These are phyloP conservation scores for Notodonta dromedarius DNA, from an alignment of 2,888 invertebrate species.

Conservation along the genomic window DNA sequence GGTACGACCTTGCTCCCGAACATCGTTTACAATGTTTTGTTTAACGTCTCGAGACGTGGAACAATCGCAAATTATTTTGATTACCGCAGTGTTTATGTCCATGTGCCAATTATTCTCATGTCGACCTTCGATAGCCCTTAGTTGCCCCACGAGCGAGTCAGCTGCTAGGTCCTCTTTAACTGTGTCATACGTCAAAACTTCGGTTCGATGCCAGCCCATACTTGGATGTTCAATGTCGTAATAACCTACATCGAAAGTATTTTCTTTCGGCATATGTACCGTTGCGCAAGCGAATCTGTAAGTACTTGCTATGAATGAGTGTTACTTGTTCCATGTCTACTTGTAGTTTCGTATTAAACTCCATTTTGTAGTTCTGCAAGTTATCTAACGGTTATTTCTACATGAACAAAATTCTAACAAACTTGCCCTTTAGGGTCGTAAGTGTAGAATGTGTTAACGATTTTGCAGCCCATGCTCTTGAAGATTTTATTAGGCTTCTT, in stretches of 20 bases:
- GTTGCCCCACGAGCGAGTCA: constrained; percentile 23
- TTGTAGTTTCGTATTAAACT: neutral
- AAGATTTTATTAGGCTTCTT: neutral
- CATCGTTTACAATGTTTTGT: constrained; percentile 60
- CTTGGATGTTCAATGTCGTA: constrained; percentile 37
- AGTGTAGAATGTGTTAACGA: neutral
- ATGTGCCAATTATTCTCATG: constrained; percentile 58
- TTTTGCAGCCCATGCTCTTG: neutral
- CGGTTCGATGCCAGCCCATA: constrained; percentile 30
- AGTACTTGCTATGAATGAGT: constrained; percentile 5
- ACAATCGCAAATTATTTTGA: constrained; percentile 67
- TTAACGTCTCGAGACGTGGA: constrained; percentile 58
- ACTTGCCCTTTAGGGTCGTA: neutral
- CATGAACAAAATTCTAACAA: neutral
- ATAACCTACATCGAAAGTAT: constrained; percentile 31
- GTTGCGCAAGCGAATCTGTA: constrained; percentile 1
- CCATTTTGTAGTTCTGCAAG: neutral
- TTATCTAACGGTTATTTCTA: neutral
- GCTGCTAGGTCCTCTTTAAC: constrained; percentile 47
- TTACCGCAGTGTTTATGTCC: constrained; percentile 61
- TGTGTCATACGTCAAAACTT: constrained; percentile 43
- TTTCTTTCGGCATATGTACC: constrained; percentile 16
- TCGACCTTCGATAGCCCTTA: constrained; percentile 58
- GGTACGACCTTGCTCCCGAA: constrained; percentile 58
- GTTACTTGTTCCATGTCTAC: neutral